Evolutionary conservation across 2,888 invertebrate species (phyloP).

Genomic region (Caenorhabditis drosophilae): DNA sequence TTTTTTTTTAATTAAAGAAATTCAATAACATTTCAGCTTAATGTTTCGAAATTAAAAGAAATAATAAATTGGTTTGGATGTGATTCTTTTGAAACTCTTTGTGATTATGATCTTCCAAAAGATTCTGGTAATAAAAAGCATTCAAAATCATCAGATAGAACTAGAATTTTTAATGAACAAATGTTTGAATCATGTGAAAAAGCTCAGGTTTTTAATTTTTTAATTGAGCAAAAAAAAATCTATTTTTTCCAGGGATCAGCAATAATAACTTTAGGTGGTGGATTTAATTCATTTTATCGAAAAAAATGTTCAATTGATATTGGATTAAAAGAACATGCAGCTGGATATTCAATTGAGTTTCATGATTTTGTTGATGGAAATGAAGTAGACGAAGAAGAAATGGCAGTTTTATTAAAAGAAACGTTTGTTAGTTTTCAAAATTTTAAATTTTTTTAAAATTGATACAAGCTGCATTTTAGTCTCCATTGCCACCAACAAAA

Average conservation of each 20-base stretch:
- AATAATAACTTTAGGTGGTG: constrained; percentile 46
- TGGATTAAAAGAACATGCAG: constrained; percentile 21
- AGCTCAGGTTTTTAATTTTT: constrained; percentile 7
- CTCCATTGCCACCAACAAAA: constrained; percentile 25
- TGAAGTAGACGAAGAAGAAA: constrained; percentile 34
- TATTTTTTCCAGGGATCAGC: constrained; percentile 13
- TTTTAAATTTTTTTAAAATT: constrained; percentile 2
- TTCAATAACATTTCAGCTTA: constrained; percentile 14
- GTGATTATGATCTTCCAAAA: constrained; percentile 52
- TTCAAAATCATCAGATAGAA: constrained; percentile 50
- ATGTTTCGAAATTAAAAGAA: constrained; percentile 20
- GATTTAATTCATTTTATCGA: constrained; percentile 42
- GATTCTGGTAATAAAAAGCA: constrained; percentile 43
- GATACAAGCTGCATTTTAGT: constrained; percentile 25
- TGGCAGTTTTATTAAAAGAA: constrained; percentile 41
- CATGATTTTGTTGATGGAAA: constrained; percentile 39
- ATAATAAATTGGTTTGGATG: constrained; percentile 40
- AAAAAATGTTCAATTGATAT: constrained; percentile 47
- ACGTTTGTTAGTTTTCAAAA: constrained; percentile 36
- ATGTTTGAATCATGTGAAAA: constrained; percentile 25
- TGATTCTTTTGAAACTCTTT: constrained; percentile 40
- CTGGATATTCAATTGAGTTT: constrained; percentile 45
- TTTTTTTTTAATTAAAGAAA: not conserved
- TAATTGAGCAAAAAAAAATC: not conserved
- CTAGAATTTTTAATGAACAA: constrained; percentile 40